Base-by-base conservation (phyloP, 1,140 invertebrate genomes). In the Drosophila aff. region DNA sequence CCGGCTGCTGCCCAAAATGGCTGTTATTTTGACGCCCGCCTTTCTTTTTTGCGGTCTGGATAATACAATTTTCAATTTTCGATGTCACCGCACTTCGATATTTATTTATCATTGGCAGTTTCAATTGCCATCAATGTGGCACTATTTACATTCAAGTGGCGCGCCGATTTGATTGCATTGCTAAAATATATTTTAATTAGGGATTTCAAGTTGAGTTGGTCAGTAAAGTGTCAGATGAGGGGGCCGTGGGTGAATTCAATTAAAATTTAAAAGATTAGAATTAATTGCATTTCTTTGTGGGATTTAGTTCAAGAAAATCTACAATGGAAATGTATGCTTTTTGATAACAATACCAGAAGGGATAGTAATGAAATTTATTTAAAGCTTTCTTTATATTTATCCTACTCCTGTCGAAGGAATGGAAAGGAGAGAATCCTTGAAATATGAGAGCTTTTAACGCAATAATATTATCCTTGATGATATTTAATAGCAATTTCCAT, bases 51-150 rank as follows among this genome's bases (percentile, higher is more conserved):
- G 69, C 28, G 53, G 69, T 15, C 40, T 16, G 44, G 38, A 73
- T 61, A 73, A 73, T 73, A 57, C 23, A 64, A 74, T 75, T 74
- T 74, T 53, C 57, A 41, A 49, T 55, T 63, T 74, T 53, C 49
- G 55, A 43, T 73, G 53, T 36, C 69, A 59, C 36, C 67, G 63
- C 63, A 43, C 23, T 40, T 26, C 46, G 40, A 44, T 73, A 73
- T 73, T 31, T 73, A 61, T 73, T 62, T 65, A 64, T 66, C 78
- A 76, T 61, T 68, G 57, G 31, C 10, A 43, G 28, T 57, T 49
- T 46, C 41, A 65, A 76, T 66, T 38, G 53, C 53, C 67, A 73
- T 73, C 69, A 73, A 50, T 49, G 66, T 23, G 28, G n/a, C 41
- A 33, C 55, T 73, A 43, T 72, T 73, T 73, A 31, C 41, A 40